Base-by-base conservation (phyloP, 2,113 vertebrate genomes). In the Tetrax tetrax region DNA sequence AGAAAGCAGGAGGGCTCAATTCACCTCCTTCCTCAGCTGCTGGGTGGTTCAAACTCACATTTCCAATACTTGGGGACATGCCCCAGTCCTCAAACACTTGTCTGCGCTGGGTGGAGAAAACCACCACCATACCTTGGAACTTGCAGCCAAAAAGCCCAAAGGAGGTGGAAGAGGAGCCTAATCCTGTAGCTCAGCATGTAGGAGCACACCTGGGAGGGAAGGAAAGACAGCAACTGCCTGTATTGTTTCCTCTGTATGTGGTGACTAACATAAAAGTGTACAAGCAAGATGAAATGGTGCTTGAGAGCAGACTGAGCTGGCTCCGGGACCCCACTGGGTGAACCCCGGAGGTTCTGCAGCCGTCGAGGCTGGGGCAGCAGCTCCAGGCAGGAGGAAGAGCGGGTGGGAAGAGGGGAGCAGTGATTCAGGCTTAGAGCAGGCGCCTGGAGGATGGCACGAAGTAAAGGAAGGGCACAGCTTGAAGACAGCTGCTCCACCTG, bases 121-220 rank as follows among this genome's bases (percentile, higher is more conserved):
- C 14, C 54, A 66, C 37, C 14, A 51, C 33, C 22, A 12, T 10
- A 33, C 48, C 18, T 43, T 35, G 38, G 45, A 70, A 64, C 28
- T 37, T 54, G 31, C 29, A 35, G 33, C 57, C 66, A 48, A 64
- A 66, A 18, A 77, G 14, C 29, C 61, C 11, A 48, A 33, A 72
- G 47, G 20, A 84, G 54, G 16, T 57, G 19, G 35, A 87, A 74
- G 24, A 31, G 48, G 16, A 75, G 6, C n/a, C 43, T 17, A 11
- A n/a, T 27, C 69, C 56, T 38, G 3, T 5, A 75, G 56, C 9
- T 21, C 12, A 24, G n/a, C 48, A 38, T 0, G 0, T 0, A 27
- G 60, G 47, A 74, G 13, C 38, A n/a, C 11, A 10, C 1, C 19
- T 7, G 0, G 8, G 29, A 89, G 47, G 37, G 56, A 66, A 59